phyloP scores from a whole-genome alignment of 64 coral and sea anemone species.

The Anthopleura sola region DNA sequence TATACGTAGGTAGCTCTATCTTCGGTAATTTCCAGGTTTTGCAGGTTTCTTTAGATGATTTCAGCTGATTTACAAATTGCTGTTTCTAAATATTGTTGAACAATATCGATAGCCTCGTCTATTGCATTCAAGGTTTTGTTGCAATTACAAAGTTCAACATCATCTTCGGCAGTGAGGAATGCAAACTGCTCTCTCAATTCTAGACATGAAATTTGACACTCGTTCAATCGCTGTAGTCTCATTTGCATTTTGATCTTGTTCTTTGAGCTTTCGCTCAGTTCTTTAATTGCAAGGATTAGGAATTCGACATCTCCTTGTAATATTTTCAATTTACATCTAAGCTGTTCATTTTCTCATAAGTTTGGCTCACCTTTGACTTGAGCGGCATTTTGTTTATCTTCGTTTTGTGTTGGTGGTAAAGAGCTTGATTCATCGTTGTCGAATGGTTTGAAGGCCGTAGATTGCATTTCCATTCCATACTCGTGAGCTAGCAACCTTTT shows the following conservation, averaged over 20 bases:
- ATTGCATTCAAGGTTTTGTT: conserved; percentile 20
- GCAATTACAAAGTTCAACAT: conserved; percentile 20
- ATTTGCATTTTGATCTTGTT: conserved; percentile 32
- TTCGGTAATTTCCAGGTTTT: conserved; percentile 34
- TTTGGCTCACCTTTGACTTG: not conserved
- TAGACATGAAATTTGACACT: conserved; percentile 13
- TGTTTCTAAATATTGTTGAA: conserved; percentile 25
- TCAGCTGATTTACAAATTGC: conserved; percentile 27
- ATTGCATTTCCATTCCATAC: not conserved
- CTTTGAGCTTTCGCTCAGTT: conserved; percentile 20
- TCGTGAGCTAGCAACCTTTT: not conserved
- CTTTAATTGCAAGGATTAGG: conserved; percentile 6
- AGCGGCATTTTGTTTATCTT: not conserved
- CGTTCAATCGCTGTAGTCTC: conserved; percentile 25
- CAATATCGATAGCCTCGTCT: conserved; percentile 34
- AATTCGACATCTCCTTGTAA: conserved; percentile 36
- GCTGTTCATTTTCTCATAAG: not conserved
- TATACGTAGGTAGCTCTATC: conserved; percentile 42
- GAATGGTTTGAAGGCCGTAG: not conserved
- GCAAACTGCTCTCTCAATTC: conserved; percentile 31
- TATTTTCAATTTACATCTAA: conserved; percentile 22
- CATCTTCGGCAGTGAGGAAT: conserved; percentile 15
- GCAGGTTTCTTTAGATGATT: conserved; percentile 15
- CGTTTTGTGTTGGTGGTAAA: not conserved
- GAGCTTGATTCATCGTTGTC: not conserved